A percentile compares a stretch with the other conserved stretches of the same genome.
Conservation (phyloP, 2,888 invertebrate species). For the Oeneis ivallda region DNA sequence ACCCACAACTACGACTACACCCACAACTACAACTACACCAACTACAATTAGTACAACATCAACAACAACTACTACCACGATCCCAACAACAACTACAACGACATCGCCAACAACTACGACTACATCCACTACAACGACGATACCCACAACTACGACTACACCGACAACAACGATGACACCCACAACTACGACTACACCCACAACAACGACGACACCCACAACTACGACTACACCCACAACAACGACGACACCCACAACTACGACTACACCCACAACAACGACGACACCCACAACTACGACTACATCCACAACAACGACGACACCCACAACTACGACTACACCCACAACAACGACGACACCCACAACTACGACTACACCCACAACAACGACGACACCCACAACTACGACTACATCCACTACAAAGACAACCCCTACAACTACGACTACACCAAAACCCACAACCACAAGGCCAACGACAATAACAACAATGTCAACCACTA, state of each 20-base stretch:
- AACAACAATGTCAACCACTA: slow-evolving; percentile 24
- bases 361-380: slow-evolving; percentile 28
- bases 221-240: slow-evolving; percentile 28
- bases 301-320: background rate
- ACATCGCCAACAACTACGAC: slow-evolving; percentile 31
- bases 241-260: slow-evolving; percentile 27
- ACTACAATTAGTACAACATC: slow-evolving; percentile 1
- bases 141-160: slow-evolving; percentile 30
- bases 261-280: slow-evolving; percentile 28
- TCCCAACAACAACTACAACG: slow-evolving; percentile 33
- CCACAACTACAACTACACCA: slow-evolving; percentile 3
- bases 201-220: slow-evolving; percentile 28
- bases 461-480: slow-evolving; percentile 30
- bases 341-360: slow-evolving; percentile 33
- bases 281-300: slow-evolving; percentile 19
- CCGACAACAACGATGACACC: slow-evolving; percentile 24
- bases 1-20: slow-evolving; percentile 24
- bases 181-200: slow-evolving; percentile 29
- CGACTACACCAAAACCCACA: slow-evolving; percentile 20
- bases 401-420: slow-evolving; percentile 29
- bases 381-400: slow-evolving; percentile 25
- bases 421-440: slow-evolving; percentile 26
- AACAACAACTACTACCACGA: slow-evolving; percentile 15
- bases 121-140: slow-evolving; percentile 28
- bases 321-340: slow-evolving; percentile 31